These are phyloP conservation scores for Oncorhynchus clarkii DNA, from an alignment of 2,113 vertebrate species.

Conservation along the genomic window DNA sequence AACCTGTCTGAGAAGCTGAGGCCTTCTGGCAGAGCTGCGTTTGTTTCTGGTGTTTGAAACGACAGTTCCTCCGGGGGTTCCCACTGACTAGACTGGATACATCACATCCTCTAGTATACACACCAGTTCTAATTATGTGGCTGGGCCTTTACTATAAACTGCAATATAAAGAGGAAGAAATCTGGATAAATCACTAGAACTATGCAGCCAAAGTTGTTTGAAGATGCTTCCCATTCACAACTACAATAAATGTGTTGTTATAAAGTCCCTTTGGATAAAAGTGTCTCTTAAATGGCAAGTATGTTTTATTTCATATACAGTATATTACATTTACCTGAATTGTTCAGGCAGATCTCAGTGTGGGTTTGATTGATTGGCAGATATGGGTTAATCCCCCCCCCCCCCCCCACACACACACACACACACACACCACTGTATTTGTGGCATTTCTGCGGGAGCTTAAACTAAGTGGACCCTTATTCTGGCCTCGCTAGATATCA, in stretches of 20 bases:
- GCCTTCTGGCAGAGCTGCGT: slow-evolving; percentile 5
- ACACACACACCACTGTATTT: too few relatives aligned
- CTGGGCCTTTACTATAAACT: slow-evolving; percentile 19
- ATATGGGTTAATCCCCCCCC: too few relatives aligned
- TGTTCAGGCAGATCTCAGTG: too few relatives aligned
- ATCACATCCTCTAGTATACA: slow-evolving; percentile 20
- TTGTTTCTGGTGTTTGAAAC: not conserved
- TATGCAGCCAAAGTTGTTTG: slow-evolving; percentile 9
- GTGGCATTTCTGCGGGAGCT: too few relatives aligned
- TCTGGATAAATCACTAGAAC: slow-evolving; percentile 40
- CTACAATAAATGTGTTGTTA: not conserved
- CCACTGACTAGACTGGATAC: slow-evolving; percentile 34
- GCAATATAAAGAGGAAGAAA: slow-evolving; percentile 33
- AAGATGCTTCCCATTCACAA: not conserved
- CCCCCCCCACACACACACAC: too few relatives aligned
- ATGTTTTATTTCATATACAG: too few relatives aligned
- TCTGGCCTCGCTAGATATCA: too few relatives aligned
- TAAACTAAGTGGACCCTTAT: too few relatives aligned
- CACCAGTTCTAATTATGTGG: slow-evolving; percentile 56
- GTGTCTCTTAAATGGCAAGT: too few relatives aligned
- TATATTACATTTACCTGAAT: too few relatives aligned
- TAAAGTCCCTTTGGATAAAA: too few relatives aligned
- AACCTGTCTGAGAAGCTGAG: not conserved
- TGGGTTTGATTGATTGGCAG: too few relatives aligned
- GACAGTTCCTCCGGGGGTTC: slow-evolving; percentile 14